phyloP scores from a whole-genome alignment of 2,888 invertebrate species.

The Minunthozetes semirufus region DNA sequence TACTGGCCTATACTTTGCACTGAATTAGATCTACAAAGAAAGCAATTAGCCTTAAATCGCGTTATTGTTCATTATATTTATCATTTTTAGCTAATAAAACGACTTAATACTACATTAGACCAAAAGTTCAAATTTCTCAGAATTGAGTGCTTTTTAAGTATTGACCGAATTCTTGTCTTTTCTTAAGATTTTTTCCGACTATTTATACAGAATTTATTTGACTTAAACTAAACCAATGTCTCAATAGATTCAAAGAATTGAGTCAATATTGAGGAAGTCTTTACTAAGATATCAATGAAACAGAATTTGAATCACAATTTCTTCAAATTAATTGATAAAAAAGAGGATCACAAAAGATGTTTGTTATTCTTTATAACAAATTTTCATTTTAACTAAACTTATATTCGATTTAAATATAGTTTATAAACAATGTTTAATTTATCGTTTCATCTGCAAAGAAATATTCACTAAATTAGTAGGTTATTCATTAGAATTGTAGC shows the following conservation, averaged over 20 bases:
- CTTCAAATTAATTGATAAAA: too few species aligned
- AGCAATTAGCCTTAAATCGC: slow-evolving; percentile 27
- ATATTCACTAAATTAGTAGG: too few species aligned
- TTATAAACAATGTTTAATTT: too few species aligned
- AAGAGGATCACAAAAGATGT: too few species aligned
- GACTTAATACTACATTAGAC: not conserved
- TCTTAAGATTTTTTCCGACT: not conserved
- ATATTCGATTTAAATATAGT: too few species aligned
- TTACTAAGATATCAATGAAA: too few species aligned
- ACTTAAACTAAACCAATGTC: not conserved
- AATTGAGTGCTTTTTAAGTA: slow-evolving; percentile 4
- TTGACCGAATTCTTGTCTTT: not conserved
- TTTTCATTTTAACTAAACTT: too few species aligned
- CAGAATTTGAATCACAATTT: too few species aligned
- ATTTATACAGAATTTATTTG: not conserved
- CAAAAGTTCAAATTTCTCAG: not conserved
- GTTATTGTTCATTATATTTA: slow-evolving; percentile 25
- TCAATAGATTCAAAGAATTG: not conserved
- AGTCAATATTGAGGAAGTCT: not conserved
- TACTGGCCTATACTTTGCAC: not conserved
- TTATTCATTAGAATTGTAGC: too few species aligned
- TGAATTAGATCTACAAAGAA: slow-evolving; percentile 9
- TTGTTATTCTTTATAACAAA: too few species aligned
- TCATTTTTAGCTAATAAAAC: slow-evolving; percentile 12
- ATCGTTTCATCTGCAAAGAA: too few species aligned